phyloP scores from a whole-genome alignment of 2,888 invertebrate species.

The Taenaris catops region DNA sequence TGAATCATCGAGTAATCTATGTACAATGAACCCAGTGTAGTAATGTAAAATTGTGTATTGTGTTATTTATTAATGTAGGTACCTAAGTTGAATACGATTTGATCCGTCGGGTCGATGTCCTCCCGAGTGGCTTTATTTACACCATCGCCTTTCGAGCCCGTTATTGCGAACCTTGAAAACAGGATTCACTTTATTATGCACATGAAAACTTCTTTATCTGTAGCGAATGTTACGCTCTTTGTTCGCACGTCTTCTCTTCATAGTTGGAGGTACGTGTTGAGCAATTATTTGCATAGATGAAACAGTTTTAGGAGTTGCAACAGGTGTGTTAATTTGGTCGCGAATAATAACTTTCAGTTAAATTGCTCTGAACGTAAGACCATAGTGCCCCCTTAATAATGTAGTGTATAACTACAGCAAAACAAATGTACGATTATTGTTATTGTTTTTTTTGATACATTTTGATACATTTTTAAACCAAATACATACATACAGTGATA shows the following conservation, averaged over 20 bases:
- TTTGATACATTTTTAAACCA: too few relatives aligned
- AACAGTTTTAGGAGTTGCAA: constrained; percentile 3
- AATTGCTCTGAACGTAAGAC: not conserved
- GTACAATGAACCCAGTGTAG: constrained; percentile 31
- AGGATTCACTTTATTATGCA: constrained; percentile 47
- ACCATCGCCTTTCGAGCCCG: constrained; percentile 62
- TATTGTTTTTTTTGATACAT: too few relatives aligned
- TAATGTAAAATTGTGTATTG: constrained; percentile 57
- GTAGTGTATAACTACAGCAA: too few relatives aligned
- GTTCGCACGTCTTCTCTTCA: constrained; percentile 11
- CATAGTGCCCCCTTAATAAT: too few relatives aligned
- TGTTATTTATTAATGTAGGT: constrained; percentile 22
- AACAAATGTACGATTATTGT: too few relatives aligned
- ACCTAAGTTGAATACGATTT: constrained; percentile 59
- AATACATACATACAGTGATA: too few relatives aligned
- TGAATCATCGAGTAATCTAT: constrained; percentile 44
- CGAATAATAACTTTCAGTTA: constrained; percentile 2
- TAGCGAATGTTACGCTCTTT: constrained; percentile 24
- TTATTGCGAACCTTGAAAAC: constrained; percentile 67
- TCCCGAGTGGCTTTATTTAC: constrained; percentile 62
- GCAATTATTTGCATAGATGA: constrained; percentile 9
- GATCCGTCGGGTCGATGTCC: constrained; percentile 71
- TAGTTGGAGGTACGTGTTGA: not conserved
- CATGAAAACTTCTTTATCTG: constrained; percentile 25
- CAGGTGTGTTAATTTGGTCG: constrained; percentile 5